Evolutionary conservation across 2,888 invertebrate species (phyloP).

Genomic region (Ernsta delagoae): DNA sequence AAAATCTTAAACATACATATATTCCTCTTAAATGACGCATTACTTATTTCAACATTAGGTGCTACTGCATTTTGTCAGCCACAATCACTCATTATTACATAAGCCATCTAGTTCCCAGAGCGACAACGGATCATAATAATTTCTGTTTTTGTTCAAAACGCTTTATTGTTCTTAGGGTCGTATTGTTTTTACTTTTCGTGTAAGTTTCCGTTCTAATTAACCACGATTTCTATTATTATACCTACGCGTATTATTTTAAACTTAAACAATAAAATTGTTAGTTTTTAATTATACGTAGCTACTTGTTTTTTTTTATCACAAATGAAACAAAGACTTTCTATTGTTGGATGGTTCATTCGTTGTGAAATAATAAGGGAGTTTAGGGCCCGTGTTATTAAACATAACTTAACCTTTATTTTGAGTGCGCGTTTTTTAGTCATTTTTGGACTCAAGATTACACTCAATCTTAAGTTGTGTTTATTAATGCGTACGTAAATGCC

Average conservation of each 20-base stretch:
- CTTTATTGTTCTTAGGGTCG: conserved; percentile 7
- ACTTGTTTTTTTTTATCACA: too few species aligned
- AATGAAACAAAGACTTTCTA: too few species aligned
- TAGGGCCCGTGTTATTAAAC: too few species aligned
- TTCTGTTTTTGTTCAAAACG: conserved; percentile 20
- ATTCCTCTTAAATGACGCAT: too few species aligned
- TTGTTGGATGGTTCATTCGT: too few species aligned
- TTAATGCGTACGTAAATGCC: too few species aligned
- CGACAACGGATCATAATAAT: conserved; percentile 7
- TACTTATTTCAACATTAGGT: neutral
- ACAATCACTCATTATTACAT: conserved; percentile 10
- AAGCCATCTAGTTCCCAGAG: conserved; percentile 6
- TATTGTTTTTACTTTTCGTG: conserved; percentile 14
- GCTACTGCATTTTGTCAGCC: neutral
- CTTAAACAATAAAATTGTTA: neutral
- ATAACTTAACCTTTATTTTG: too few species aligned
- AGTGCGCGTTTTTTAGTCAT: too few species aligned
- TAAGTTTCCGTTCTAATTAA: conserved; percentile 9
- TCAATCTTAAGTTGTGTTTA: too few species aligned
- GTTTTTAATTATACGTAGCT: neutral
- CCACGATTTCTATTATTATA: conserved; percentile 3
- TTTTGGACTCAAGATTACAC: too few species aligned
- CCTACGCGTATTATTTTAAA: neutral
- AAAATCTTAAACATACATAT: too few species aligned
- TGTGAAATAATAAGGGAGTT: too few species aligned